Evolutionary conservation across 2,113 vertebrate species (phyloP).

Genomic region (Plecotus auritus): DNA sequence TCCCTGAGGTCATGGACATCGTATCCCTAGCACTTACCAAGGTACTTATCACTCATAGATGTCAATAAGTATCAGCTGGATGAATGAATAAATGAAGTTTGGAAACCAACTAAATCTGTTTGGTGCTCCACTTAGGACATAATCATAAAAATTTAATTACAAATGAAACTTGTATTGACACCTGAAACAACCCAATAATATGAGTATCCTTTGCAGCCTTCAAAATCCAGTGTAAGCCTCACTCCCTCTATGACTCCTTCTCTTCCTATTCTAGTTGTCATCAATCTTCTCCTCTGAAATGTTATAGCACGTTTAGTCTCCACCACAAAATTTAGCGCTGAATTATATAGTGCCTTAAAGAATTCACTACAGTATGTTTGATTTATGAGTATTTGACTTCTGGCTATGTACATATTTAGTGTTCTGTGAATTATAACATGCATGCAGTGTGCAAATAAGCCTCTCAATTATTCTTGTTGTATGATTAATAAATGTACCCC

Average conservation of each 20-base stretch:
- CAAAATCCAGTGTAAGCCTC: neutral
- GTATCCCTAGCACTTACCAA: neutral
- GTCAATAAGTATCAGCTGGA: neutral
- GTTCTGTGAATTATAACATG: neutral
- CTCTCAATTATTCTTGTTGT: neutral
- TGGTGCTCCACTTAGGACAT: neutral
- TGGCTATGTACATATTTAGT: neutral
- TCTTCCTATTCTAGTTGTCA: neutral
- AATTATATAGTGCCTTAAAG: conserved; percentile 8
- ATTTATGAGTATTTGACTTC: conserved; percentile 19
- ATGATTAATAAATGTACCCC: neutral
- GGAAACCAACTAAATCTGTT: neutral
- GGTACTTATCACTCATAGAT: neutral
- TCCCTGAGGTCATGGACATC: neutral
- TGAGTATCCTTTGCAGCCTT: neutral
- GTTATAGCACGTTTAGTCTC: conserved; percentile 9
- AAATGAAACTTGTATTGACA: neutral
- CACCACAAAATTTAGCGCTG: neutral
- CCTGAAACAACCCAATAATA: neutral
- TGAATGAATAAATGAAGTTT: neutral
- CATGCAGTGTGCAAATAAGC: neutral
- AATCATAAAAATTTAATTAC: conserved; percentile 6
- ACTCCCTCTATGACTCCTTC: neutral
- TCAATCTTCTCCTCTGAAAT: conserved; percentile 22
- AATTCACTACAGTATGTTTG: neutral